A percentile compares a stretch with the other conserved stretches of the same genome.
phyloP scores from a whole-genome alignment of 2,797 vertebrate species.

The Anableps anableps region DNA sequence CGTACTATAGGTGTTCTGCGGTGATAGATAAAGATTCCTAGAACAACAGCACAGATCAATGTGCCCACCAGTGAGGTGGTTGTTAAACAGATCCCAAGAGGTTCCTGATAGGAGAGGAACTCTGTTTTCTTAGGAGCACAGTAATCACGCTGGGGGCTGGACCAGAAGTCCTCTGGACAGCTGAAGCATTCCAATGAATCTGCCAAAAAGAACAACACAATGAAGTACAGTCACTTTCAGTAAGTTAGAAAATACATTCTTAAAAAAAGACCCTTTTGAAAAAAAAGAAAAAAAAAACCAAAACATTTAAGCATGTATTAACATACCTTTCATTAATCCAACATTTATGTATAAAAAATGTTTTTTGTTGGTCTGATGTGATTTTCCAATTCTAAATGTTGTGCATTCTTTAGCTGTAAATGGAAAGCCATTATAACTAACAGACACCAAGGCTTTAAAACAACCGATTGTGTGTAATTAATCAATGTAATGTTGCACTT shows the following conservation, averaged over 20 bases:
- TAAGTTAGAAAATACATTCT: neutral
- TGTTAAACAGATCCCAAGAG: conserved; percentile 65
- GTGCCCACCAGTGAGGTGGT: conserved; percentile 60
- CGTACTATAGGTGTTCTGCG: conserved; percentile 68
- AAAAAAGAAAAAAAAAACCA: too few relatives aligned
- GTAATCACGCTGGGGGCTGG: conserved; percentile 44
- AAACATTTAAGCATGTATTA: neutral
- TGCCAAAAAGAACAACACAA: conserved; percentile 30
- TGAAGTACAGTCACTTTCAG: conserved; percentile 9
- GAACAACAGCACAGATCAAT: conserved; percentile 44
- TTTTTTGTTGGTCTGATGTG: neutral
- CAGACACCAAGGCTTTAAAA: neutral
- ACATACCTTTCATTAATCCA: neutral
- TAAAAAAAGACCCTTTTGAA: neutral
- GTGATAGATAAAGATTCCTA: conserved; percentile 60
- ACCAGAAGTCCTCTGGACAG: conserved; percentile 68
- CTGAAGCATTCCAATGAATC: conserved; percentile 70
- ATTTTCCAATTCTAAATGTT: neutral
- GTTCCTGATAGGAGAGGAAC: conserved; percentile 73
- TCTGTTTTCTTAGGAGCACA: conserved; percentile 74
- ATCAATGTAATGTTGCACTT: neutral
- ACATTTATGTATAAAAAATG: neutral
- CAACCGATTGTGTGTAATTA: neutral
- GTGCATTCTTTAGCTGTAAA: neutral
- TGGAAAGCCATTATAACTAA: neutral